Evolutionary conservation across 1,140 invertebrate species (phyloP).

Genomic region (Microplitis mediator): DNA sequence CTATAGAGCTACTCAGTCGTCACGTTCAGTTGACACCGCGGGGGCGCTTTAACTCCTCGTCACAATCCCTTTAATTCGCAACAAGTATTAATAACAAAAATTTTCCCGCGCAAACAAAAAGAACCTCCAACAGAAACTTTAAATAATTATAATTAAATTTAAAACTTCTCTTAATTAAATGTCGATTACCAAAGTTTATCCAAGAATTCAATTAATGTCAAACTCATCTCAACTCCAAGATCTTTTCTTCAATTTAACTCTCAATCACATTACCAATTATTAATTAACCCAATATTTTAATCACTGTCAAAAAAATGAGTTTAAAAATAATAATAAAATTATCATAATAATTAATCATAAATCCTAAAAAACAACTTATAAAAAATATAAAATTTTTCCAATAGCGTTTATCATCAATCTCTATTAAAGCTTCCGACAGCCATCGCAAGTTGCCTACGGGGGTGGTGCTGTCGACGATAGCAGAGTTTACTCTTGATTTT

Average conservation of each 20-base stretch:
- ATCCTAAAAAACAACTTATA: background rate
- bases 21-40: background rate
- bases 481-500: background rate
- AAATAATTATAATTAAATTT: too few species aligned
- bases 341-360: constrained; percentile 21
- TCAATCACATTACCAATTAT: too few species aligned
- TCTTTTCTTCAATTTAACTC: too few species aligned
- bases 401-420: constrained; percentile 32
- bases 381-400: constrained; percentile 17
- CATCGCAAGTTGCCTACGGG: constrained; percentile 23
- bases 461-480: background rate
- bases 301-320: too few species aligned
- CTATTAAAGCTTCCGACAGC: constrained; percentile 35
- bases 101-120: background rate
- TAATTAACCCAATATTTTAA: too few species aligned
- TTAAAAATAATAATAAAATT: background rate
- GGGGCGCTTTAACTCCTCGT: background rate
- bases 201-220: too few species aligned
- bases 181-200: too few species aligned
- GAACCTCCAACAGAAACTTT: background rate
- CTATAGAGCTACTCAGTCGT: constrained; percentile 28
- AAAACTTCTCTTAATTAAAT: too few species aligned
- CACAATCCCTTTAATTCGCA: background rate
- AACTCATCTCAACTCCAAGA: too few species aligned
- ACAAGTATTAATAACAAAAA: background rate